Percentiles rank a stretch among this genome's conserved stretches.
Conservation (phyloP, 2,797 vertebrate species). For the Dendrocincla fuliginosa region DNA sequence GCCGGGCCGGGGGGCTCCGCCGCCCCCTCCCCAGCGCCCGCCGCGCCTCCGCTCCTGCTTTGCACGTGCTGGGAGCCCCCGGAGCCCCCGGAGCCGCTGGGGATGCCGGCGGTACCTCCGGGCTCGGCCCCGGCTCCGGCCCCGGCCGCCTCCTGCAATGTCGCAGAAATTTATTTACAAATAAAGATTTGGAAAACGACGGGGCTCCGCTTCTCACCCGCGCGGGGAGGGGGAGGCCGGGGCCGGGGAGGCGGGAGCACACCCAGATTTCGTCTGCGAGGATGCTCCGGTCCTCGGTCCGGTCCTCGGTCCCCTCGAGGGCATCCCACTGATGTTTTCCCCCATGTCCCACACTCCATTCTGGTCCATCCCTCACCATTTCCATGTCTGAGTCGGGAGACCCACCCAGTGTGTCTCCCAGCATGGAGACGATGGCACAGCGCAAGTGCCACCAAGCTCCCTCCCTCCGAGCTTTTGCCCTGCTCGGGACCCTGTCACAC, state of each 20-base stretch:
- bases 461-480: fast-evolving
- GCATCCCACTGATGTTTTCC: fast-evolving
- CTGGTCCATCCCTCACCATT: fast-evolving
- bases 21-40: not conserved
- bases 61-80: not conserved
- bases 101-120: not conserved
- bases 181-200: constrained; percentile 38
- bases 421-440: fast-evolving
- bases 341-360: fast-evolving
- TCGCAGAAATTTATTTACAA: constrained; percentile 49
- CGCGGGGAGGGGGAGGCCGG: fast-evolving
- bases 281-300: fast-evolving
- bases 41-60: not conserved
- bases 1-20: not conserved
- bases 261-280: fast-evolving
- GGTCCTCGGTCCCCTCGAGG: fast-evolving
- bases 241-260: fast-evolving
- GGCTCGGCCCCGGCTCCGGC: not conserved
- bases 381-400: fast-evolving
- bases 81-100: not conserved
- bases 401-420: fast-evolving
- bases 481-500: fast-evolving
- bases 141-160: constrained; percentile 7
- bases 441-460: fast-evolving
- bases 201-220: not conserved